Percentiles rank a stretch among this genome's conserved stretches.
Evolutionary conservation across 30 jellyfish, hydroid and myxozoan species (phyloP).

Genomic region (Aurelia aurita): DNA sequence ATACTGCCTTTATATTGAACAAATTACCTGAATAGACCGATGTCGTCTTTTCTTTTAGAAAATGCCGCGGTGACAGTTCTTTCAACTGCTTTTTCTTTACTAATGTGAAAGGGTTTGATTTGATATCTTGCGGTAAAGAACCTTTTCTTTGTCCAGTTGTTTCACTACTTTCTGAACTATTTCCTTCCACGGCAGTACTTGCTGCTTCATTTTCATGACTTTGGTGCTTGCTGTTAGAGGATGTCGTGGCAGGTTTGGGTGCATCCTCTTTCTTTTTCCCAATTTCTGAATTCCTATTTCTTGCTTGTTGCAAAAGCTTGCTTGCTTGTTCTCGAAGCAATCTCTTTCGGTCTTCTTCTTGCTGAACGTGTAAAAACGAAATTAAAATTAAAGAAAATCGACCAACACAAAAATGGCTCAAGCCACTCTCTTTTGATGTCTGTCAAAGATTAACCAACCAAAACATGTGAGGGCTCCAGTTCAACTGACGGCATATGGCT

Average conservation of each 20-base stretch:
- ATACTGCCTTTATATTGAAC: no score
- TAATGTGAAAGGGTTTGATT: constrained; percentile 79
- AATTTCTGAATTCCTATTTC: constrained; percentile 51
- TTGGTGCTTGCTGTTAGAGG: no score
- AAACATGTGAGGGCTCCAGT: no score
- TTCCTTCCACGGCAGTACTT: not conserved
- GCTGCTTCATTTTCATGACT: not conserved
- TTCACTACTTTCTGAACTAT: not conserved
- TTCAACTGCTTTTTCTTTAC: constrained; percentile 82
- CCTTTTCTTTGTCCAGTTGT: not conserved
- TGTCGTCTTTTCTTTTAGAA: constrained; percentile 61
- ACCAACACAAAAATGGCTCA: no score
- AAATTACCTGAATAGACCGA: constrained; percentile 48
- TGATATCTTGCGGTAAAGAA: constrained; percentile 61
- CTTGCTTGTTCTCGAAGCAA: constrained; percentile 93
- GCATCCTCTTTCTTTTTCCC: not conserved
- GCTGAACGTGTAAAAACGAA: constrained; percentile 25
- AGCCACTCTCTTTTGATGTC: no score
- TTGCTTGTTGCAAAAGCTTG: constrained; percentile 86
- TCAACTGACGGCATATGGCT: no score
- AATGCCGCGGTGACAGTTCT: constrained; percentile 75
- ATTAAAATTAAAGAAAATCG: no score
- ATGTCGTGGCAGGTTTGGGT: no score
- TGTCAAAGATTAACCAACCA: no score
- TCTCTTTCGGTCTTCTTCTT: constrained; percentile 91